Conservation (phyloP, 2,888 invertebrate species). For the Mesorhabditis belari region DNA sequence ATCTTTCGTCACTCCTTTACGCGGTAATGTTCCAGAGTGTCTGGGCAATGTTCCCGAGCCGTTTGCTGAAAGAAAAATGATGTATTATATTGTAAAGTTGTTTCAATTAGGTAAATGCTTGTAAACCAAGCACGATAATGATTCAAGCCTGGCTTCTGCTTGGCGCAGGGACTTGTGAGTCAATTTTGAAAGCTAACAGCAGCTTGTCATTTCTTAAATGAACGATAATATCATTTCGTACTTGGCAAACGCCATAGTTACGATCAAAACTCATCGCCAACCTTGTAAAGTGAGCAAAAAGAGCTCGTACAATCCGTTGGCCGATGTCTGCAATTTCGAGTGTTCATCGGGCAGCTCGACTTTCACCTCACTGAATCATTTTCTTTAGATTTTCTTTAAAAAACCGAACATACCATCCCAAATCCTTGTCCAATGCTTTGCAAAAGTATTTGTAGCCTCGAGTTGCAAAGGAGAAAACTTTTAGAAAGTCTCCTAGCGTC, state of each 20-base stretch:
- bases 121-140: background rate
- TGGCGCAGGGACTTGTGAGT: no score
- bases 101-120: no score
- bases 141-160: no score
- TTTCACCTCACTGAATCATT: conserved; percentile 39
- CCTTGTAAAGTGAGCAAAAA: conserved; percentile 29
- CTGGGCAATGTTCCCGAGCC: conserved; percentile 21
- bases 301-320: conserved; percentile 38
- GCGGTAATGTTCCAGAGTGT: conserved; percentile 20
- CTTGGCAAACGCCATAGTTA: no score
- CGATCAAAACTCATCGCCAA: no score
- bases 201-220: no score
- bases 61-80: background rate
- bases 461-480: conserved; percentile 21
- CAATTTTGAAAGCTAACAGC: no score
- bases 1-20: conserved; percentile 2
- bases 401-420: conserved; percentile 23
- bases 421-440: conserved; percentile 37
- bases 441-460: conserved; percentile 45
- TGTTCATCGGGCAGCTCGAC: conserved; percentile 32
- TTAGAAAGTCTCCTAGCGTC: background rate
- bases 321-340: conserved; percentile 24
- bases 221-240: no score
- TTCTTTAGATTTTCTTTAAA: background rate
- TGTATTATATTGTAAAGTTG: no score